These are phyloP conservation scores for Orchestia grillus DNA, from an alignment of 1,140 invertebrate genomes.

Conservation along the genomic window DNA sequence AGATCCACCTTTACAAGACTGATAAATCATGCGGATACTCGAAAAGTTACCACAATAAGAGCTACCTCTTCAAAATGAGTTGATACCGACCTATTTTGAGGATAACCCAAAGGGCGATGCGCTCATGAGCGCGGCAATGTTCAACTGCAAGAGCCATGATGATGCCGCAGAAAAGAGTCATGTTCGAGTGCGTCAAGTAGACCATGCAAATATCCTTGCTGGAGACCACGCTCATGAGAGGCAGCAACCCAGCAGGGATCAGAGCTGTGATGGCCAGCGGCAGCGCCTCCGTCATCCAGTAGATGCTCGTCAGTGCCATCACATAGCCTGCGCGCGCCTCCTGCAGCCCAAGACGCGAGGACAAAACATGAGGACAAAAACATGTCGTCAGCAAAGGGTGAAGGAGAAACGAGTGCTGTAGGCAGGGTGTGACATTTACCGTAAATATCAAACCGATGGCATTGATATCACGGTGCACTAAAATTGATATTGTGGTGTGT, in stretches of 20 bases:
- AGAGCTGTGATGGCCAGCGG: conserved; percentile 73
- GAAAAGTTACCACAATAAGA: background rate
- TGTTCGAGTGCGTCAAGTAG: conserved; percentile 37
- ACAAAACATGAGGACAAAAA: background rate
- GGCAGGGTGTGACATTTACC: no score
- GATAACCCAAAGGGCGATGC: conserved; percentile 26
- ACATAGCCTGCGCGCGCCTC: conserved; percentile 71
- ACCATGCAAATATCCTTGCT: conserved; percentile 47
- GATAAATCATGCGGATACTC: background rate
- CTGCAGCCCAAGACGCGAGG: conserved; percentile 65
- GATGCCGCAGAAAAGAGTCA: conserved; percentile 41
- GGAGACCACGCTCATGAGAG: conserved; percentile 67
- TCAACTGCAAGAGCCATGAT: conserved; percentile 44
- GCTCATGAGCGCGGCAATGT: conserved; percentile 22
- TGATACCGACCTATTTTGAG: conserved; percentile 10
- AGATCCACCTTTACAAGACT: background rate
- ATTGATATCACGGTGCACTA: no score
- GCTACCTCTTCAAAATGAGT: background rate
- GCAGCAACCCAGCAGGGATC: conserved; percentile 72
- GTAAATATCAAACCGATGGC: no score
- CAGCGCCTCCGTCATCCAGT: conserved; percentile 73
- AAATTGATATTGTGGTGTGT: no score
- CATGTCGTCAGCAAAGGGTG: background rate
- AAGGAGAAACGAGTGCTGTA: background rate
- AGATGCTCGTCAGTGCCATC: conserved; percentile 72